Percentiles rank a stretch among this genome's conserved stretches.
Conservation (phyloP, 2,797 vertebrate species). For the Karalla daura region DNA sequence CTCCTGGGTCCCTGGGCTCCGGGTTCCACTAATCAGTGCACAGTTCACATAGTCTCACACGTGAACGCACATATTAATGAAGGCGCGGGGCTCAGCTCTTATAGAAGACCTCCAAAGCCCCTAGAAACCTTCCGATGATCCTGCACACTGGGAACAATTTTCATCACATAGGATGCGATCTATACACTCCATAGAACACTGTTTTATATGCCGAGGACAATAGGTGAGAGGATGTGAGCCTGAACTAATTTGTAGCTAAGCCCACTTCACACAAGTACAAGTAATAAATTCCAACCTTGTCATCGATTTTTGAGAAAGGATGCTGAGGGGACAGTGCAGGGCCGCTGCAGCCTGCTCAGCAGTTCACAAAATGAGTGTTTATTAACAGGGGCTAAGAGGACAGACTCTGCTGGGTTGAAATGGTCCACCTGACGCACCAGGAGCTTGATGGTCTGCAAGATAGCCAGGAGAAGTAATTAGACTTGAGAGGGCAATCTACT, state of each 20-base stretch:
- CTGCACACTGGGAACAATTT: constrained; percentile 9
- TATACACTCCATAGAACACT: neutral
- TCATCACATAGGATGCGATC: neutral
- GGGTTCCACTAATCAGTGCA: neutral
- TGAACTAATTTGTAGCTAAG: neutral
- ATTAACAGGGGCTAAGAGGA: constrained; percentile 48
- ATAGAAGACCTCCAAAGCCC: constrained; percentile 9
- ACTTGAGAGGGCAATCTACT: constrained; percentile 62
- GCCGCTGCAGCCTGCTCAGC: constrained; percentile 28
- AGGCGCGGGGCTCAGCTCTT: neutral
- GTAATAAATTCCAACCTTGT: constrained; percentile 8
- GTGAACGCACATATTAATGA: constrained; percentile 17
- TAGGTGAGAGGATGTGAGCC: neutral
- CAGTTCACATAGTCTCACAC: constrained; percentile 10
- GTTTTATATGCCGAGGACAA: neutral
- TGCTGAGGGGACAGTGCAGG: constrained; percentile 23
- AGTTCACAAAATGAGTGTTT: constrained; percentile 52
- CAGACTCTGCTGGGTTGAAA: constrained; percentile 51
- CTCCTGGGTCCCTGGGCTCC: neutral
- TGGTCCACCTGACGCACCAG: constrained; percentile 47
- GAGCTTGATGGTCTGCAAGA: constrained; percentile 46
- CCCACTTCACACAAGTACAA: constrained; percentile 1
- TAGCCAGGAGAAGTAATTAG: constrained; percentile 59
- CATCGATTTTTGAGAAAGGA: constrained; percentile 19
- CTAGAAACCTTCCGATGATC: constrained; percentile 11